Conservation (phyloP, 2,113 vertebrate species). For the Zosterops pallidus region DNA sequence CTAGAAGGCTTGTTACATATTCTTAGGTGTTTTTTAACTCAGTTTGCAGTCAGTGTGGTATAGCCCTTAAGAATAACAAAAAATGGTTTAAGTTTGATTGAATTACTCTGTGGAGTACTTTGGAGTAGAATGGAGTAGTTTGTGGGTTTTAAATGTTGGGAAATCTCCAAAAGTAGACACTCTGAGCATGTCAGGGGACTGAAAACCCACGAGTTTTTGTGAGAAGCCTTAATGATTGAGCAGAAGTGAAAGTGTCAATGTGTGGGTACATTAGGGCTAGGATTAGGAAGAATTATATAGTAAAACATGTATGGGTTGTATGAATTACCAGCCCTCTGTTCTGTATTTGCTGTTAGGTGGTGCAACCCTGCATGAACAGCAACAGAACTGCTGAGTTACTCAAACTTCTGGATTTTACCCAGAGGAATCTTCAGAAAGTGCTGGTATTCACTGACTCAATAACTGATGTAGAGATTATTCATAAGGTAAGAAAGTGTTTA, state of each 20-base stretch:
- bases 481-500: slow-evolving; percentile 72
- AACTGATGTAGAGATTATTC: slow-evolving; percentile 83
- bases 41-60: background rate
- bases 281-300: background rate
- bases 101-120: background rate
- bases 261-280: background rate
- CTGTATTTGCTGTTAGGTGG: slow-evolving; percentile 68
- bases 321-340: background rate
- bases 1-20: background rate
- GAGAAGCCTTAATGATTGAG: background rate
- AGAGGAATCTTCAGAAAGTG: slow-evolving; percentile 80
- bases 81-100: background rate
- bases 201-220: fast-evolving
- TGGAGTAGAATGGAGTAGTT: background rate
- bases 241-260: background rate
- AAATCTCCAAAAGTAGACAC: background rate
- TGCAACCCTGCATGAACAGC: slow-evolving; percentile 77
- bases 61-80: background rate
- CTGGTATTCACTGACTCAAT: slow-evolving; percentile 80
- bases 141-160: background rate
- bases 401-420: slow-evolving; percentile 75
- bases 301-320: background rate
- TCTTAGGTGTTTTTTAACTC: background rate
- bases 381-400: slow-evolving; percentile 80
- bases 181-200: background rate